Evolutionary conservation across 2,797 vertebrate species (phyloP).

Genomic region (Scarus forsteni): DNA sequence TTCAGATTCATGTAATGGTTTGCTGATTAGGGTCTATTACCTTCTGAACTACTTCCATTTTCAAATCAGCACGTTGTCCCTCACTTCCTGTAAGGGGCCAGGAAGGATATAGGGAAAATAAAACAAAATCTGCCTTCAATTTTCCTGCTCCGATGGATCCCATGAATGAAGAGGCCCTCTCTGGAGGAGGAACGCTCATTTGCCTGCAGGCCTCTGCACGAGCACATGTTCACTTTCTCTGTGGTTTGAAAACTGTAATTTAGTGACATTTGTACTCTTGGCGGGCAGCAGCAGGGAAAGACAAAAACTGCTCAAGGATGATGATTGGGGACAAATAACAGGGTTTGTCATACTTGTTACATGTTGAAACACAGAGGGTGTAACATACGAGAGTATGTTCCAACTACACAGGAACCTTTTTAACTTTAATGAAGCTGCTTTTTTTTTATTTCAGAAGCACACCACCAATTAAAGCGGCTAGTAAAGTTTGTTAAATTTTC

Average conservation of each 20-base stretch:
- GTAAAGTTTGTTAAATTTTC: slow-evolving; percentile 11
- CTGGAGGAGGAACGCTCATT: slow-evolving; percentile 7
- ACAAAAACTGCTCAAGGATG: slow-evolving; percentile 10
- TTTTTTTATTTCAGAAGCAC: slow-evolving; percentile 14
- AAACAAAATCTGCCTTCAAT: slow-evolving; percentile 11
- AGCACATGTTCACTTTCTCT: slow-evolving; percentile 62
- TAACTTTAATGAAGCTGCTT: neutral
- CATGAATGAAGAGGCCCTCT: slow-evolving; percentile 3
- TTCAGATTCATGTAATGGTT: slow-evolving; percentile 20
- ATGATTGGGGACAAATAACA: slow-evolving; percentile 41
- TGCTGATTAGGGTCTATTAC: slow-evolving; percentile 26
- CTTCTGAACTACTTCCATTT: slow-evolving; percentile 18
- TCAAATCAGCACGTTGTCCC: neutral
- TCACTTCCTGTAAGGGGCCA: slow-evolving; percentile 7
- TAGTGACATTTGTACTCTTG: slow-evolving; percentile 28
- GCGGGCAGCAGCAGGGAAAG: slow-evolving; percentile 14
- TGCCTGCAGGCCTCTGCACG: slow-evolving; percentile 46
- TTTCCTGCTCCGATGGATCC: slow-evolving; percentile 10
- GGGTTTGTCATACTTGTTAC: slow-evolving; percentile 17
- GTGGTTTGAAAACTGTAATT: slow-evolving; percentile 65
- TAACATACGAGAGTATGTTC: neutral
- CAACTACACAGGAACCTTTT: neutral
- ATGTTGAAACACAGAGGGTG: slow-evolving; percentile 7
- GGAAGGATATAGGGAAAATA: neutral
- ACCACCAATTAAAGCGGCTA: slow-evolving; percentile 10